Percentiles rank a stretch among this genome's conserved stretches.
These are phyloP conservation scores for Pogonocherus hispidulus DNA, from an alignment of 2,888 invertebrate species.

Conservation along the genomic window DNA sequence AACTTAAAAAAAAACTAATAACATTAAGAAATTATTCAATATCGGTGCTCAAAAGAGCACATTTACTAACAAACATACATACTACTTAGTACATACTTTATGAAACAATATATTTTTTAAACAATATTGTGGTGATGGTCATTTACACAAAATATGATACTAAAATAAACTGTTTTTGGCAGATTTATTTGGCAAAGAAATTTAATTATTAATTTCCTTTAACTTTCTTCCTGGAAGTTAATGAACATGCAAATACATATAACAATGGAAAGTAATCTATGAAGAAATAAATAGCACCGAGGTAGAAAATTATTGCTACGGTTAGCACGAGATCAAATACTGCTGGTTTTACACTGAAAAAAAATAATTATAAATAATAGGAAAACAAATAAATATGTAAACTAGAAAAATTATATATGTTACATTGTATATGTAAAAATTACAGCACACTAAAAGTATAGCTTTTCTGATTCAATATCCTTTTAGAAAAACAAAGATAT, in stretches of 20 bases:
- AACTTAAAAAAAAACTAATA: too few species aligned
- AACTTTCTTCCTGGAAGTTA: conserved; percentile 62
- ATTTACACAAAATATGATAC: not conserved
- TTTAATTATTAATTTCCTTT: conserved; percentile 34
- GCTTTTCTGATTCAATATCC: too few species aligned
- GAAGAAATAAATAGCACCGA: conserved; percentile 86
- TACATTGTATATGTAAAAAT: too few species aligned
- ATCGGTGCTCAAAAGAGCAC: too few species aligned
- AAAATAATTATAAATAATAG: conserved; percentile 35
- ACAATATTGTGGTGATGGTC: not conserved
- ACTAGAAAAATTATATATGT: too few species aligned
- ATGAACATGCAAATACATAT: conserved; percentile 75
- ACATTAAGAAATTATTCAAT: too few species aligned
- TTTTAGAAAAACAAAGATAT: too few species aligned
- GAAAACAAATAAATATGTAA: too few species aligned
- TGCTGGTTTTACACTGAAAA: conserved; percentile 94
- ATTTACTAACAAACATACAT: too few species aligned
- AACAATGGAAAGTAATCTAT: conserved; percentile 80
- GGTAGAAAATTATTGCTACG: conserved; percentile 85
- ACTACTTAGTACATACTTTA: too few species aligned
- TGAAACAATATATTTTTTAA: not conserved
- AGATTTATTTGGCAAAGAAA: not conserved
- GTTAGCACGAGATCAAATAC: conserved; percentile 97
- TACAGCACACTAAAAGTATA: too few species aligned
- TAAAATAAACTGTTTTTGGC: conserved; percentile 15